Base-by-base conservation (phyloP, 1,140 invertebrate genomes). In the Dendrolimus kikuchii region DNA sequence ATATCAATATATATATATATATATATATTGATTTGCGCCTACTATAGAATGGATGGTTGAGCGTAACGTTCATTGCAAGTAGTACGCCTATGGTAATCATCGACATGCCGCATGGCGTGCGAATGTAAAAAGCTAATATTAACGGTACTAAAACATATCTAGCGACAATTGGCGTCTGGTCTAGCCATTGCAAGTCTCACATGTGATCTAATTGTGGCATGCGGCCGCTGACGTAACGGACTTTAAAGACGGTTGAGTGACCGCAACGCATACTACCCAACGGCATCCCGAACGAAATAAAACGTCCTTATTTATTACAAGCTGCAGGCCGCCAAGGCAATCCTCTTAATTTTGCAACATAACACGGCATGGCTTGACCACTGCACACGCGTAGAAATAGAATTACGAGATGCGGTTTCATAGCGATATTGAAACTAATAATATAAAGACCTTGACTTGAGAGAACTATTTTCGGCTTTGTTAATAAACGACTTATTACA, bases 171-270 rank as follows among this genome's bases (percentile, higher is more conserved):
- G 67, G 60, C 59, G 69, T 69, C 71, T 76, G 63, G 69, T 68
- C 68, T 78, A 81, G 66, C 70, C 61, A 71, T 66, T 70, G 62
- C 69, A 60, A 71, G 74, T 66, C 66, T 73, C 62, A 62, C 58
- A 68, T 77, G 74, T 77, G 78, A 72, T 81, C 74, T 81, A 81
- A 81, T 81, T 81, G 76, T 71, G 78, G 76, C 71, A 66, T 71
- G 76, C 72, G 66, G 63, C 68, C 66, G 59, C 71, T 81, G 74
- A 79, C 76, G 76, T 81, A 78, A 80, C 76, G 76, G 78, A 68
- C 55, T 60, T 57, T 59, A 59, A 60, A 65, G 64, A 55, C 65
- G 69, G 76, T 77, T 79, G 76, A 79, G 55, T 79, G 76, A 77
- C 73, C 75, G 75, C 68, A 64, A 60, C 57, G 66, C 62, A 67